Conservation (phyloP, 2,113 vertebrate genomes). For the Oenanthe oenanthe region DNA sequence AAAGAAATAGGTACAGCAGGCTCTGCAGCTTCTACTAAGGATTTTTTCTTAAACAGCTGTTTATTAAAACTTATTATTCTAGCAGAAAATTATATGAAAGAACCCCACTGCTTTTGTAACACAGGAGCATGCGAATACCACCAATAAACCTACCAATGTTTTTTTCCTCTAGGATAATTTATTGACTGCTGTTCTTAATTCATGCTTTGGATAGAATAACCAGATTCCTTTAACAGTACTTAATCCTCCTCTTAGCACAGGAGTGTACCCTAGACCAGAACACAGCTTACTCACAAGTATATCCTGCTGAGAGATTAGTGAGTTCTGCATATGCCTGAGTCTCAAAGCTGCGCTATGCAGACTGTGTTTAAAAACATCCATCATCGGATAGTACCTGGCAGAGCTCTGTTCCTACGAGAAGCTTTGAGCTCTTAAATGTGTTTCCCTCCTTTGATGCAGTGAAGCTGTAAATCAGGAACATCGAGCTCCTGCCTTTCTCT, state of each 20-base stretch:
- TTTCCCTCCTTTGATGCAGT: conserved; percentile 26
- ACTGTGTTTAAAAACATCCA: conserved; percentile 25
- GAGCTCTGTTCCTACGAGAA: background rate
- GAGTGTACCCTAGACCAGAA: conserved; percentile 5
- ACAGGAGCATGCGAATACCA: background rate
- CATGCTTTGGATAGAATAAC: conserved; percentile 38
- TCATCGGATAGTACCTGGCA: conserved; percentile 13
- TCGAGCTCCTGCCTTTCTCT: background rate
- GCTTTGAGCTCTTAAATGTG: background rate
- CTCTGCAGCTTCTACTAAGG: rapidly evolving
- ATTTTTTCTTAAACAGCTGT: background rate
- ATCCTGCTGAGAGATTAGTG: conserved; percentile 36
- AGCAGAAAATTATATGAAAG: background rate
- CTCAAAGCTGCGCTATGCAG: background rate
- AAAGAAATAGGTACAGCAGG: background rate
- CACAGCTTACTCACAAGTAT: background rate
- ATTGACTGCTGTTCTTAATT: background rate
- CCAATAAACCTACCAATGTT: background rate
- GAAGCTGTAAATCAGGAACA: conserved; percentile 29
- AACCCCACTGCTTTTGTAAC: background rate
- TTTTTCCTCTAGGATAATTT: background rate
- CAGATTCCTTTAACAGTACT: conserved; percentile 31
- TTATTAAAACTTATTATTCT: background rate
- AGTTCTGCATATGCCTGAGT: background rate
- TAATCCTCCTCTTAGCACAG: conserved; percentile 41